Evolutionary conservation across 1,140 invertebrate genomes (phyloP).

Genomic region (Listronotus oregonensis): DNA sequence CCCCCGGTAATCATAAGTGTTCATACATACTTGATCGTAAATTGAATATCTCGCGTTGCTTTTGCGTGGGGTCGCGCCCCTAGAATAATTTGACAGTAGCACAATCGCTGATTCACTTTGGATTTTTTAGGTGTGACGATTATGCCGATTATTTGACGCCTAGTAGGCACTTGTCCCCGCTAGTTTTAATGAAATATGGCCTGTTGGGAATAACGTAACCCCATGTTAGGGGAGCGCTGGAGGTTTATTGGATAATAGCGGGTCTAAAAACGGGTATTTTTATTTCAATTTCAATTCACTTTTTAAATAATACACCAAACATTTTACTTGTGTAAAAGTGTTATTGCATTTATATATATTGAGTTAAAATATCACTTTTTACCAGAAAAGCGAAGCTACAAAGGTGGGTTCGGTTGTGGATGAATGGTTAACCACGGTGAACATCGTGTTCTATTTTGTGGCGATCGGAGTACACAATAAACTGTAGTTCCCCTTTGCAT

Average conservation of each 20-base stretch:
- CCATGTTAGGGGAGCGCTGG: conserved; percentile 34
- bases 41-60: conserved; percentile 49
- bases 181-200: conserved; percentile 56
- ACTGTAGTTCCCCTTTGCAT: no score
- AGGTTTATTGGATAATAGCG: not conserved
- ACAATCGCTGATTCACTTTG: conserved; percentile 56
- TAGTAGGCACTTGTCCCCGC: conserved; percentile 40
- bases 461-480: no score
- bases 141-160: conserved; percentile 53
- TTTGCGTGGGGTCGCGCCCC: conserved; percentile 46
- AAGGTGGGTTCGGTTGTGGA: no score
- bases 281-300: not conserved
- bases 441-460: no score
- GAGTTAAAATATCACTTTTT: no score
- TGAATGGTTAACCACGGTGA: no score
- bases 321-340: no score
- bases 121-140: conserved; percentile 57
- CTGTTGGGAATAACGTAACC: conserved; percentile 39
- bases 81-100: conserved; percentile 49
- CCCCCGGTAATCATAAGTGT: conserved; percentile 51
- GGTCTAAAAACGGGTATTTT: not conserved
- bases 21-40: conserved; percentile 53
- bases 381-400: no score
- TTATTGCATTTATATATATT: no score
- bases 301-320: not conserved